Percentiles rank a stretch among this genome's conserved stretches.
These are phyloP conservation scores for Hydrochoerus hydrochaeris DNA, from an alignment of 2,113 vertebrate genomes.

Conservation along the genomic window DNA sequence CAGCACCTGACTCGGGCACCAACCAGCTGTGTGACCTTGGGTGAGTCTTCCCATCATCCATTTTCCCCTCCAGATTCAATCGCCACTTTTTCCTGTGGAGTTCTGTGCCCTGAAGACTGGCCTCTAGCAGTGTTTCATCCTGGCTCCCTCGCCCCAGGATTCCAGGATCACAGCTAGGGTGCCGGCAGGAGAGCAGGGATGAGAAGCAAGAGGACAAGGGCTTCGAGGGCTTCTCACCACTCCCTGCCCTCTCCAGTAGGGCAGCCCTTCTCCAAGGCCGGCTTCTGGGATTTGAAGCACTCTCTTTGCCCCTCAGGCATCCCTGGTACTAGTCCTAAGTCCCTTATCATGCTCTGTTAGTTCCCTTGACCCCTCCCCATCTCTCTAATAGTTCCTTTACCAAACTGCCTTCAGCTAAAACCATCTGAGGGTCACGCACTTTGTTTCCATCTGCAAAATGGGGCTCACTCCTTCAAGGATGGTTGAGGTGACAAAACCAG, in stretches of 20 bases:
- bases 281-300: background rate
- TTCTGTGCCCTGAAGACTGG: background rate
- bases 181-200: background rate
- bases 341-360: too few relatives aligned
- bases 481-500: slow-evolving; percentile 9
- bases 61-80: background rate
- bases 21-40: background rate
- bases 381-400: background rate
- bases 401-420: slow-evolving; percentile 27
- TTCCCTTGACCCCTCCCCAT: background rate
- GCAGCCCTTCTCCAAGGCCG: background rate
- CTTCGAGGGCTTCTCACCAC: background rate
- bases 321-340: background rate
- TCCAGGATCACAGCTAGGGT: background rate
- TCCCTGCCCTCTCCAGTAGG: background rate
- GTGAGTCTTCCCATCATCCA: background rate
- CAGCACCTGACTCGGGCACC: background rate
- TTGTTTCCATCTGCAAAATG: background rate
- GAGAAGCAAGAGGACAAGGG: background rate
- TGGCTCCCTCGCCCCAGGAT: background rate
- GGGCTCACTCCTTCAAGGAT: background rate
- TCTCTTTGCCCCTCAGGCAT: background rate
- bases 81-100: background rate
- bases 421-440: background rate
- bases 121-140: background rate